Percentiles rank a stretch among this genome's conserved stretches.
Conservation (phyloP, 2,797 vertebrate species). For the Melanotaenia pygmaea region DNA sequence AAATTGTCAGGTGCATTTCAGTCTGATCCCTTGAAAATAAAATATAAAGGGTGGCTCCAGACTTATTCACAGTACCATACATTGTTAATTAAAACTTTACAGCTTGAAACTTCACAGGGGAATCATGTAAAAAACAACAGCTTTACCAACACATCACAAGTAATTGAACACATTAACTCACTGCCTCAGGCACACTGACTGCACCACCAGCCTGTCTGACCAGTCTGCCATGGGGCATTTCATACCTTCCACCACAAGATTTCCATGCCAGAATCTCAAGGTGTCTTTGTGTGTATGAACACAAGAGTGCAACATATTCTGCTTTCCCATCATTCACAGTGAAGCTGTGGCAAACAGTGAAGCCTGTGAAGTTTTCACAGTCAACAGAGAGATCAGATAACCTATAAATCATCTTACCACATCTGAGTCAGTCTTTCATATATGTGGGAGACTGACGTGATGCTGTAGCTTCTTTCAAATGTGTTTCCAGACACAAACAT, state of each 20-base stretch:
- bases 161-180: constrained; percentile 12
- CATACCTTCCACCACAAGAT: constrained; percentile 47
- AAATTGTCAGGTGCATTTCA: too few species aligned
- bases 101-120: too few species aligned
- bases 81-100: too few species aligned
- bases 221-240: constrained; percentile 51
- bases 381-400: constrained; percentile 49
- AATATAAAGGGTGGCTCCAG: too few species aligned
- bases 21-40: too few species aligned
- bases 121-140: neutral
- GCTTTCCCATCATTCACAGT: constrained; percentile 50
- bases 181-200: neutral
- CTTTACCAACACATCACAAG: neutral
- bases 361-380: constrained; percentile 50
- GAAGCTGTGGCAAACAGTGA: constrained; percentile 26
- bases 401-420: constrained; percentile 39
- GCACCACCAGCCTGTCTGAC: constrained; percentile 19
- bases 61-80: too few species aligned
- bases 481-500: neutral
- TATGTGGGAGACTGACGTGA: constrained; percentile 23
- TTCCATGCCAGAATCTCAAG: constrained; percentile 31
- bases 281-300: constrained; percentile 49
- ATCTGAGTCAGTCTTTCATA: constrained; percentile 31
- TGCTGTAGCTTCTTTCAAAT: constrained; percentile 4
- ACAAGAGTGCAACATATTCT: constrained; percentile 47